Base-by-base conservation (phyloP, 2,888 invertebrate genomes). In the Helobdella robusta region DNA sequence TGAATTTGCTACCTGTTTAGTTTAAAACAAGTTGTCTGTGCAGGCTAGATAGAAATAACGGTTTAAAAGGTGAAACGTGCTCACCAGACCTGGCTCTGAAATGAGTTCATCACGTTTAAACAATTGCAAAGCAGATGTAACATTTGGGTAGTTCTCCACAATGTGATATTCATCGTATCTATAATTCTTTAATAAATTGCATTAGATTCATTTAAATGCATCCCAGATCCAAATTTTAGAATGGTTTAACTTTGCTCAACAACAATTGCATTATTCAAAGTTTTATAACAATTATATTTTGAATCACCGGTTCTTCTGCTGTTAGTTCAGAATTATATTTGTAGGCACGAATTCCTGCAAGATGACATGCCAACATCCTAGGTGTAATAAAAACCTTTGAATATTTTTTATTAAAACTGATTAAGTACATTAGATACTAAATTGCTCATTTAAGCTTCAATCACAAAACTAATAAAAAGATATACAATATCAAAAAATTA, bases 271-370 rank as follows among this genome's bases (percentile, higher is more conserved):
- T 15, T 52, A 52, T 8, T 20, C 6, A 20, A n/a, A 52, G 11
- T 52, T 59, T 11, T 28, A 48, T n/a, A 15, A 46, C 28, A 63
- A 20, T n/a, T 15, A 30, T 25, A 30, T 52, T 52, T 4, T 30
- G 5, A 20, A 48, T 48, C 11, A 32, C n/a, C n/a, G n/a, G n/a
- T n/a, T n/a, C n/a, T n/a, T n/a, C n/a, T n/a, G n/a, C n/a, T n/a
- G n/a, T n/a, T n/a, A n/a, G n/a, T n/a, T n/a, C n/a, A n/a, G n/a
- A n/a, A n/a, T n/a, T n/a, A n/a, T n/a, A 30, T 35, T 73, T 70
- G 72, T 84, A 85, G 73, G 84, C 83, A 20, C 84, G 76, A 52
- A 85, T 82, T 11, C 84, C 84, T 28, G 80, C 76, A 25, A 82
- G 71, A 72, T 84, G 84, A 30, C 80, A 80, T 1, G 82, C 76